Base-by-base conservation (phyloP, 2,888 invertebrate genomes). In the Trachelus troglodyta region DNA sequence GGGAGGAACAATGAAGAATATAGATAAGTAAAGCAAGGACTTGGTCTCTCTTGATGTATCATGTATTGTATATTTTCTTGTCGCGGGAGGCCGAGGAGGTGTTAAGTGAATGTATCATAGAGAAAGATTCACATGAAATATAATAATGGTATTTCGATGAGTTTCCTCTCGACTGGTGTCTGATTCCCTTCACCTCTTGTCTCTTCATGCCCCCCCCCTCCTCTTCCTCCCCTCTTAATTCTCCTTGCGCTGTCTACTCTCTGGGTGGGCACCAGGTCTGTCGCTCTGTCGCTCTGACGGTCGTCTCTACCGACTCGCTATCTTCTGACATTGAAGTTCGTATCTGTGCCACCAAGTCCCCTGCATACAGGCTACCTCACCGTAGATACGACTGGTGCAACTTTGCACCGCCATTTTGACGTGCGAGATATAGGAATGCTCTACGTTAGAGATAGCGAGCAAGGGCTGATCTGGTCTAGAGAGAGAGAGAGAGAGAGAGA, bases 341-440 rank as follows among this genome's bases (percentile, higher is more conserved):
- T 87, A 88, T 88, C 88, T 87, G 86, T 87, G 87, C 87, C 87
- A 88, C 84, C 85, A 83, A 87, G 86, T 87, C 84, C 82, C 82
- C 83, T 82, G 81, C 83, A 85, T 81, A 83, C 85, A 85, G 85
- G 33, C 71, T 71, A 31, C 71, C 56, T 23, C 56, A 23, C 56
- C 56, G 56, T 56, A 56, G 84, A 83, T 69, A 80, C 85, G 83
- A 79, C 83, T 83, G 81, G 83, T 85, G 84, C 85, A 89, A 89
- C 88, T 89, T 89, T 87, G 87, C 56, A 56, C 56, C 87, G 83
- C 84, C 84, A 86, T 88, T 90, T 90, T 89, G 89, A 90, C 90
- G 86, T 88, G 85, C 84, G 80, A 86, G 87, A 89, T 88, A 89
- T 33, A 35, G 76, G 11, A 40, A 15, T 37, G 9, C 40, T 75